phyloP scores from a whole-genome alignment of 2,888 invertebrate genomes.

The Sarcophaga subvicina region DNA sequence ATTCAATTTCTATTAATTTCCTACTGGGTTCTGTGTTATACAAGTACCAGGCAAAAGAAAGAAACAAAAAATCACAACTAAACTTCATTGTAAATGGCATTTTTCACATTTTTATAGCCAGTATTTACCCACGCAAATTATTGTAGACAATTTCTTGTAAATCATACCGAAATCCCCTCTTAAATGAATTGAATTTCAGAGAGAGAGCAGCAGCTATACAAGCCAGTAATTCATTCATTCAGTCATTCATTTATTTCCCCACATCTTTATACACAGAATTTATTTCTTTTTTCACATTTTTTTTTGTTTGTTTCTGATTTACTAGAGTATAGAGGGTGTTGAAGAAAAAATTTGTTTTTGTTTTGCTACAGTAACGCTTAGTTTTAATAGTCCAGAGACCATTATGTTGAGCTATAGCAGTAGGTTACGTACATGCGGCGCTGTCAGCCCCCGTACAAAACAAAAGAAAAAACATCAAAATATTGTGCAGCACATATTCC shows the following conservation, averaged over 20 bases:
- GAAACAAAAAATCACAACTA: neutral
- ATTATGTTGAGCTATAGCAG: conserved; percentile 10
- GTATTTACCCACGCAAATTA: conserved; percentile 81
- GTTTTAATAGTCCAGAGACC: conserved; percentile 55
- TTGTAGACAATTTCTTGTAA: conserved; percentile 71
- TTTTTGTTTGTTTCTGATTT: conserved; percentile 11
- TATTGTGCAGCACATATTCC: conserved; percentile 32
- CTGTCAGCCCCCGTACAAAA: neutral
- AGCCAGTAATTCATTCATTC: conserved; percentile 32
- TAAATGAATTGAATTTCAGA: conserved; percentile 18
- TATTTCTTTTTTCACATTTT: neutral
- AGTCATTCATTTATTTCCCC: neutral
- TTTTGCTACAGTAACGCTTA: conserved; percentile 10
- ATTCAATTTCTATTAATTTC: conserved; percentile 1
- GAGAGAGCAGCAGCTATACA: conserved; percentile 10
- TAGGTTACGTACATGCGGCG: conserved; percentile 8
- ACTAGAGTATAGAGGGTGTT: conserved; percentile 40
- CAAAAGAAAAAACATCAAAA: conserved; percentile 60
- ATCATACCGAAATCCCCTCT: conserved; percentile 67
- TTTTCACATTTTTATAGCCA: conserved; percentile 75
- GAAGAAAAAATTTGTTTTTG: conserved; percentile 30
- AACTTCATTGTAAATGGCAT: conserved; percentile 30
- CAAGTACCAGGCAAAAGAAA: neutral
- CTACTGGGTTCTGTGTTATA: neutral
- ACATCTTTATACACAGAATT: neutral